phyloP scores from a whole-genome alignment of 2,113 vertebrate genomes.

The Leucopternis melanops region DNA sequence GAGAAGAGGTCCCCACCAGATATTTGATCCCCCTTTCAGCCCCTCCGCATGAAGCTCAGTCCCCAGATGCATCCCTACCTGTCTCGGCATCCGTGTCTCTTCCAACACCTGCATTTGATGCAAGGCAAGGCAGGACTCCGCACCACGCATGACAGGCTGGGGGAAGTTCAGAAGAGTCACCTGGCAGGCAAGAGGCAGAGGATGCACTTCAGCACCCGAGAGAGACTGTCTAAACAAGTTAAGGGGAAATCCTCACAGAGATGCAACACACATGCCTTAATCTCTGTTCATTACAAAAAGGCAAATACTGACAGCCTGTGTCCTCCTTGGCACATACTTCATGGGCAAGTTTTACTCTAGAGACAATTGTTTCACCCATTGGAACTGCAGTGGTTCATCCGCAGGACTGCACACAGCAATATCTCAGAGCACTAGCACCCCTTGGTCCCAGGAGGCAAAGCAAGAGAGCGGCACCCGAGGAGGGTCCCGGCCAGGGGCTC shows the following conservation, averaged over 20 bases:
- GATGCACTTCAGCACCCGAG: not conserved
- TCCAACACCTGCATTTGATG: not conserved
- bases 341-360: not conserved
- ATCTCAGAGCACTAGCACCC: not conserved
- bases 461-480: no score
- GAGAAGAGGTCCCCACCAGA: not conserved
- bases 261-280: not conserved
- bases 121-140: not conserved
- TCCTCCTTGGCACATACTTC: not conserved
- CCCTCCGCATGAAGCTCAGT: not conserved
- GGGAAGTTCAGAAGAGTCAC: not conserved
- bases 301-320: not conserved
- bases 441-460: not conserved
- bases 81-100: not conserved
- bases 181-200: not conserved
- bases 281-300: no score
- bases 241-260: not conserved
- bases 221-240: not conserved
- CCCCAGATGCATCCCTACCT: not conserved
- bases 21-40: not conserved
- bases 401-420: not conserved
- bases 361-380: not conserved
- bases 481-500: not conserved
- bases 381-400: not conserved
- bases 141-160: not conserved